These are phyloP conservation scores for Clarias pachynema DNA, from an alignment of 2,797 vertebrate genomes.

Conservation along the genomic window DNA sequence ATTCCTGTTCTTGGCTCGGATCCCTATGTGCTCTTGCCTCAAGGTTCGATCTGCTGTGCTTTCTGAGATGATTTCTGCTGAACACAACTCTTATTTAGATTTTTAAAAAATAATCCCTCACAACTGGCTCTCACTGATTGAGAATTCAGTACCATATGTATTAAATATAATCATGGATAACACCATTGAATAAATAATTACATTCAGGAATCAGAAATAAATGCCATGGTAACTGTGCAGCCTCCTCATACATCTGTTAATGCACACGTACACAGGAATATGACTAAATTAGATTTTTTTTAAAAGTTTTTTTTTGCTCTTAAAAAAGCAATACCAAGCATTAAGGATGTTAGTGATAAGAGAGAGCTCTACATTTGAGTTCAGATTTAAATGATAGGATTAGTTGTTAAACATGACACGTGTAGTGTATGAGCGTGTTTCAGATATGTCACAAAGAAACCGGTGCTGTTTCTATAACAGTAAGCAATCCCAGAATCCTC, in stretches of 20 bases:
- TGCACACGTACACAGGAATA: constrained; percentile 1
- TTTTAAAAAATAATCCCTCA: not conserved
- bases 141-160: not conserved
- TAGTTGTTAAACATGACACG: constrained; percentile 4
- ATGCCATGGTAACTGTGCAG: constrained; percentile 1
- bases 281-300: not conserved
- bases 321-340: not conserved
- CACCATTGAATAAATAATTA: not conserved
- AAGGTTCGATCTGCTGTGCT: no score
- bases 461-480: not conserved
- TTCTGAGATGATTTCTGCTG: constrained; percentile 2
- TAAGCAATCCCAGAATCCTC: constrained; percentile 48
- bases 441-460: not conserved
- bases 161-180: not conserved
- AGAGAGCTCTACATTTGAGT: constrained; percentile 20
- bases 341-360: constrained; percentile 20
- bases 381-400: constrained; percentile 7
- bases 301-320: not conserved
- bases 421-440: constrained; percentile 4
- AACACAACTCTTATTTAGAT: not conserved
- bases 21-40: not conserved
- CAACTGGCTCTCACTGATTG: not conserved
- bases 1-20: not conserved
- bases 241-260: not conserved
- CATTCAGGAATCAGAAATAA: not conserved